Evolutionary conservation across 2,888 invertebrate genomes (phyloP), one percentile per base, ranked within the genome.

Genomic region (Conistra vaccinii): DNA sequence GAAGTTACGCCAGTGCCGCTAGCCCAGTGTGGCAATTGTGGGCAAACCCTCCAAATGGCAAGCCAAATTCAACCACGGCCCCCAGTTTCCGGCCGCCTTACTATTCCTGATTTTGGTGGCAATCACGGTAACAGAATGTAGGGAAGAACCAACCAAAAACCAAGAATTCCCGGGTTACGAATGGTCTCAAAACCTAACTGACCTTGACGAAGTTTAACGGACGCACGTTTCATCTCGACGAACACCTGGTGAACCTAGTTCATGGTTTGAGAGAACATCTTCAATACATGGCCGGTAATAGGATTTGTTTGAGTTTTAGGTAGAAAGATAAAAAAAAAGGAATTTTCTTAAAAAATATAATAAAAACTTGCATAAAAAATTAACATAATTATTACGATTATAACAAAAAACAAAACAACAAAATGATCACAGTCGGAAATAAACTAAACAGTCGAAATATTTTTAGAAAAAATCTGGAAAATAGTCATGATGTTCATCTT

Each of bases 401-500:
- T 45, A 73, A 60, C 10, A 75, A 53, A 55, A 55, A 26, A 48
- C 20, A 42, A 69, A 53, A 80, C 53, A 79, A 76, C 35, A 80
- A 14, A 17, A 29, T 23, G 2, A 65, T 39, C 6, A 76, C 55
- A 48, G 23, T 58, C 14, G 4, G 0, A 60, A 39, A n/a, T 42
- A 42, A 73, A 32, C 0, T 71, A 23, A 48, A 26, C 12, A 1
- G 39, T 29, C 26, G 67, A 10, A 20, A 35, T 3, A 58, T 32
- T 48, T 65, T 83, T 48, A 67, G 53, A 53, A 77, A 26, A 81
- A 81, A 14, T 76, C 76, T 2, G 72, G 10, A 2, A 76, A 76
- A 66, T 60, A 66, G n/a, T 80, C 76, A 3, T 53, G 58, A 20
- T 71, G 51, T 14, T 60, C 73, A 20, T 29, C 45, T 10, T 55